phyloP scores from a whole-genome alignment of 2,888 invertebrate genomes.

The Nephrotoma guestfalica region DNA sequence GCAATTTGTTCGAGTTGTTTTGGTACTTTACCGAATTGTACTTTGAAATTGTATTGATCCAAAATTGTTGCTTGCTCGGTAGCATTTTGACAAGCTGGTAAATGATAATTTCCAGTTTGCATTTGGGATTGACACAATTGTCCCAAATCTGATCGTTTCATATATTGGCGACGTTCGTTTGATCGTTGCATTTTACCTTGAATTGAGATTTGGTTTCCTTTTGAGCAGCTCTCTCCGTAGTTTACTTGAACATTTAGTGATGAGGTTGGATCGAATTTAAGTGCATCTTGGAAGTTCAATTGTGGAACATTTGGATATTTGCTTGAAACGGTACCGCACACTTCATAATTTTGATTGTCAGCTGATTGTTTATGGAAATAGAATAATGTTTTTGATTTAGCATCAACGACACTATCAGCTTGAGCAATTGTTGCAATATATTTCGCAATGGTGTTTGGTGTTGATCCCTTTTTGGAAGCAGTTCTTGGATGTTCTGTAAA shows the following conservation, averaged over 20 bases:
- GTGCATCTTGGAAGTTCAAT: slow-evolving; percentile 38
- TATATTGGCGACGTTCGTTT: slow-evolving; percentile 34
- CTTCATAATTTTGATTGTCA: background rate
- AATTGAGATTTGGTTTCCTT: slow-evolving; percentile 22
- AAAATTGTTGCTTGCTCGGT: slow-evolving; percentile 38
- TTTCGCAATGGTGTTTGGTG: slow-evolving; percentile 20
- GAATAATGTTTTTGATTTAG: slow-evolving; percentile 37
- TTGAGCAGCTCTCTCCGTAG: slow-evolving; percentile 34
- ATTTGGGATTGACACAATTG: slow-evolving; percentile 19
- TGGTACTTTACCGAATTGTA: background rate
- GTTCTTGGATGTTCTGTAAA: slow-evolving; percentile 31
- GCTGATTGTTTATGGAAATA: background rate
- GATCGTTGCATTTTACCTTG: slow-evolving; percentile 37
- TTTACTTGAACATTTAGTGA: slow-evolving; percentile 34
- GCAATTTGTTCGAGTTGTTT: background rate
- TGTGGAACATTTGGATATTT: slow-evolving; percentile 34
- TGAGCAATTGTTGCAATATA: slow-evolving; percentile 39
- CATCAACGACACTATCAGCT: slow-evolving; percentile 40
- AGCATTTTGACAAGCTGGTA: slow-evolving; percentile 41
- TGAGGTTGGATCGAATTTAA: slow-evolving; percentile 37
- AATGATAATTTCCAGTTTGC: slow-evolving; percentile 38
- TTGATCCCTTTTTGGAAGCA: background rate
- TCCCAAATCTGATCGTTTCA: slow-evolving; percentile 22
- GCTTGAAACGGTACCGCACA: background rate
- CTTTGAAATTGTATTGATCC: slow-evolving; percentile 28